phyloP scores from a whole-genome alignment of 2,797 vertebrate genomes.

The Podargus strigoides region DNA sequence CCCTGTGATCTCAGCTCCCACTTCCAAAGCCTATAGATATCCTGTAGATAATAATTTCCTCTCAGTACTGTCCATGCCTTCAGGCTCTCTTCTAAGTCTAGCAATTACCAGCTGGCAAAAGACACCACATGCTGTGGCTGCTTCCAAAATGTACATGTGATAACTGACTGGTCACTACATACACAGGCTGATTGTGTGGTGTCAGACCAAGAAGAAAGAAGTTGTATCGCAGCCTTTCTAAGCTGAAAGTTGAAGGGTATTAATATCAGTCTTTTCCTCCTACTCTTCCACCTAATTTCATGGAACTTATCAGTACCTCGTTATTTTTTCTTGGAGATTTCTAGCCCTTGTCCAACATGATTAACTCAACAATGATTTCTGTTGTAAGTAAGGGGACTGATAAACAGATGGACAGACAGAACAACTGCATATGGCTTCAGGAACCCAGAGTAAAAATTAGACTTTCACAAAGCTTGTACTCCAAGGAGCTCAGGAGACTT shows the following conservation, averaged over 20 bases:
- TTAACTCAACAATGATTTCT: background rate
- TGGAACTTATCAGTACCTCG: background rate
- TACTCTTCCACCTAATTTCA: background rate
- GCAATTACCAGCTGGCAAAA: conserved; percentile 7
- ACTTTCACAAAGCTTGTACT: background rate
- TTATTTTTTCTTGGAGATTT: background rate
- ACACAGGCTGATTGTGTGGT: background rate
- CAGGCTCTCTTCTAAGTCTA: background rate
- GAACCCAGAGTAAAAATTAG: background rate
- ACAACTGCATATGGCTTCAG: background rate
- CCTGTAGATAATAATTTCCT: background rate
- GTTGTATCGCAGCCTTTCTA: background rate
- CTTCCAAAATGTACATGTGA: background rate
- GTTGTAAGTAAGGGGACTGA: background rate
- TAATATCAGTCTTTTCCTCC: background rate
- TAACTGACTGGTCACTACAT: background rate
- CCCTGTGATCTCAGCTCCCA: background rate
- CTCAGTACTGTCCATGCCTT: background rate
- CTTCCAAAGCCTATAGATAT: background rate
- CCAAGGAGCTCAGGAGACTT: background rate
- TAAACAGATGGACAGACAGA: background rate
- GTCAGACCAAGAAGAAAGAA: background rate
- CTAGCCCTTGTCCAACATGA: background rate
- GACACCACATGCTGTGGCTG: background rate
- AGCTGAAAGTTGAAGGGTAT: background rate